Evolutionary conservation across 2,888 invertebrate genomes (phyloP).

Genomic region (Siphonodentalium dalli): DNA sequence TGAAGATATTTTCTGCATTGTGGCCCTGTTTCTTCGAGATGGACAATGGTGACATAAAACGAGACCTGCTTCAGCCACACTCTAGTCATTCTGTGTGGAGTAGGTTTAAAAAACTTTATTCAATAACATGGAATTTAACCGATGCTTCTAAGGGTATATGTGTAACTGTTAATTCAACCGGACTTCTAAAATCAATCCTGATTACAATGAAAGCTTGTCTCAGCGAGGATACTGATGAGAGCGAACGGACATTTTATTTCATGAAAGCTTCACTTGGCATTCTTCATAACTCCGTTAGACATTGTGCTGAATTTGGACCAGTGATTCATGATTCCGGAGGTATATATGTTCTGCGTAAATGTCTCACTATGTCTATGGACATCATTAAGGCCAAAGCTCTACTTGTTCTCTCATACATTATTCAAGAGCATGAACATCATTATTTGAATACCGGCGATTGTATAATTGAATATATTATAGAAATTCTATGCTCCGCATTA

Average conservation of each 20-base stretch:
- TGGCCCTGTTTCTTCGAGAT: too few relatives aligned
- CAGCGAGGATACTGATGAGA: too few relatives aligned
- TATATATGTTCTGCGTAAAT: slow-evolving; percentile 35
- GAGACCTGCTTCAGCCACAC: too few relatives aligned
- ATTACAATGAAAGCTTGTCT: too few relatives aligned
- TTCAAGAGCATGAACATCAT: slow-evolving; percentile 54
- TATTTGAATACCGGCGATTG: slow-evolving; percentile 48
- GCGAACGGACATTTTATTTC: slow-evolving; percentile 36
- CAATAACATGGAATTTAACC: too few relatives aligned
- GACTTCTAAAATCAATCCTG: too few relatives aligned
- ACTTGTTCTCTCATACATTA: slow-evolving; percentile 55
- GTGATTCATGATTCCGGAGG: slow-evolving; percentile 37
- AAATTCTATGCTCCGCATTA: slow-evolving; percentile 51
- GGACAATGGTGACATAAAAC: too few relatives aligned
- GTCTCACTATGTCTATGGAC: slow-evolving; percentile 24
- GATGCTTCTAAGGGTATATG: too few relatives aligned
- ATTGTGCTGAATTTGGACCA: slow-evolving; percentile 43
- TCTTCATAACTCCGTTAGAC: slow-evolving; percentile 55
- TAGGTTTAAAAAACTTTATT: too few relatives aligned
- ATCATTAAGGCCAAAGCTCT: slow-evolving; percentile 56
- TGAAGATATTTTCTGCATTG: too few relatives aligned
- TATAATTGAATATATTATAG: slow-evolving; percentile 50
- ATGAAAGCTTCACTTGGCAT: slow-evolving; percentile 57
- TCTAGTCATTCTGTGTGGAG: too few relatives aligned
- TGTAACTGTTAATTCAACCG: too few relatives aligned